Conservation (phyloP, 2,888 invertebrate species). For the Lutraria lutraria region DNA sequence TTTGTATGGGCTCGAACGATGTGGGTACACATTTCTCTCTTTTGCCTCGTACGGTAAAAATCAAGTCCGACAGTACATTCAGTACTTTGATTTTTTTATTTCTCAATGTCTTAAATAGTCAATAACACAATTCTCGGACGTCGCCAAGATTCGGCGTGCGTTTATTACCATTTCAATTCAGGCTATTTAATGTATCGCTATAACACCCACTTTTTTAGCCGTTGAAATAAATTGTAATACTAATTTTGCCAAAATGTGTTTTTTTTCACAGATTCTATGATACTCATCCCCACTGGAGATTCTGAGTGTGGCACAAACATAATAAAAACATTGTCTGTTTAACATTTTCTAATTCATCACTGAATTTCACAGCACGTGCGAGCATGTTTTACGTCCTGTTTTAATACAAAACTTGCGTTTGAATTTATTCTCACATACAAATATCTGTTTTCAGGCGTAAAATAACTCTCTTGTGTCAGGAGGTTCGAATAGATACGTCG, state of each 20-base stretch:
- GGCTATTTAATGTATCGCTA: background rate
- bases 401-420: slow-evolving; percentile 13
- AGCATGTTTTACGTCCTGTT: slow-evolving; percentile 23
- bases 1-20: no score
- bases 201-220: background rate
- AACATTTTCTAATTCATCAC: background rate
- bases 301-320: background rate
- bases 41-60: no score
- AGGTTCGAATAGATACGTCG: background rate
- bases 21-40: no score
- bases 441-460: background rate
- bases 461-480: background rate
- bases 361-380: slow-evolving; percentile 14
- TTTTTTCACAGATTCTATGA: background rate
- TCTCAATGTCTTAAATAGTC: background rate
- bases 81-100: no score
- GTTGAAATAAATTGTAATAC: slow-evolving; percentile 26
- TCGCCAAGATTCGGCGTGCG: background rate
- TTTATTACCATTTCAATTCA: background rate
- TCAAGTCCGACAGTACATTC: no score
- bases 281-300: background rate
- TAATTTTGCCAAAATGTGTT: slow-evolving; percentile 11
- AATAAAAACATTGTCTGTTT: background rate
- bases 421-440: background rate
- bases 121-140: background rate